These are phyloP conservation scores for Zophobas morio DNA, from an alignment of 1,140 invertebrate genomes.

Conservation along the genomic window DNA sequence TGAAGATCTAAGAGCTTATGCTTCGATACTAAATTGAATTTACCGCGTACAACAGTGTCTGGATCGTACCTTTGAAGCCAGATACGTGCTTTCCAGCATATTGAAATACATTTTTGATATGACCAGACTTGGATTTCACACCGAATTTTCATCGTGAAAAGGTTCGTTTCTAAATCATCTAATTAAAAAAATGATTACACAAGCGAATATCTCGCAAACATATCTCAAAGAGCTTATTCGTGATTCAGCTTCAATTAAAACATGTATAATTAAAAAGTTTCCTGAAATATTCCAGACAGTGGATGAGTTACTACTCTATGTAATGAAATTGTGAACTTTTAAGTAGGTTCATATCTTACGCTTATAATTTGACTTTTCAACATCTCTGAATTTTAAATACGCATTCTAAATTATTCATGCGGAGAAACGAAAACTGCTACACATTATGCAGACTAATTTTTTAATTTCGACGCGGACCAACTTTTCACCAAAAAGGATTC, in stretches of 20 bases:
- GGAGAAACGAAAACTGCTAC: conserved; percentile 11
- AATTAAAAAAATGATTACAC: conserved; percentile 32
- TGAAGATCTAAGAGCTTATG: conserved; percentile 56
- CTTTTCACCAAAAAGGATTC: conserved; percentile 16
- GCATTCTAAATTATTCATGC: conserved; percentile 36
- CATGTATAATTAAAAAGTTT: conserved; percentile 49
- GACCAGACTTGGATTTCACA: conserved; percentile 18
- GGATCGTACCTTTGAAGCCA: conserved; percentile 46
- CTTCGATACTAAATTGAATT: conserved; percentile 57
- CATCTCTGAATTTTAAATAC: conserved; percentile 45
- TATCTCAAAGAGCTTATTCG: conserved; percentile 47
- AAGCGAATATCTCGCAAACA: conserved; percentile 41
- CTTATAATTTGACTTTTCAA: conserved; percentile 47
- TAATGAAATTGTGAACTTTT: conserved; percentile 49
- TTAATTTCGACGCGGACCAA: background rate
- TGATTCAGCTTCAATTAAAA: conserved; percentile 49
- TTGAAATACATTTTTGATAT: conserved; percentile 49
- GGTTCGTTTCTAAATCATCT: background rate
- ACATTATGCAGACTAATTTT: conserved; percentile 21
- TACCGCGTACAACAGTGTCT: conserved; percentile 47
- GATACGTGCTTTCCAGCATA: conserved; percentile 49
- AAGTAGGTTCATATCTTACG: conserved; percentile 47
- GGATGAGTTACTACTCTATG: conserved; percentile 47
- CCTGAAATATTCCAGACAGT: conserved; percentile 45
- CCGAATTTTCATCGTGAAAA: conserved; percentile 12